A percentile compares a stretch with the other conserved stretches of the same genome.
phyloP scores from a whole-genome alignment of 1,140 invertebrate genomes.

The Anastatus disparis region DNA sequence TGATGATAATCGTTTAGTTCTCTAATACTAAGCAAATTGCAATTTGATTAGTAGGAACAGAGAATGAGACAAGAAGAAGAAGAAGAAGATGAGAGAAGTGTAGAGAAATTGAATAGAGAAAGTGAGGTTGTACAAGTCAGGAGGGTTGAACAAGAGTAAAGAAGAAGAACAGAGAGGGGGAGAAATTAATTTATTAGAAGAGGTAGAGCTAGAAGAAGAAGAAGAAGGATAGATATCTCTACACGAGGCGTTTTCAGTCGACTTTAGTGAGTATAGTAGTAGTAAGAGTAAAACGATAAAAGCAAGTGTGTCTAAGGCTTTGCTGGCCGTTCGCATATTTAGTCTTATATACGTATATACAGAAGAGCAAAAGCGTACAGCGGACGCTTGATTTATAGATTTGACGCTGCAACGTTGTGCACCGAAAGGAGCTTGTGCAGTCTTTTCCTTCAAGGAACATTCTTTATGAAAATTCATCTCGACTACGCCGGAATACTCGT shows the following conservation, averaged over 20 bases:
- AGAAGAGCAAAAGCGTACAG: neutral
- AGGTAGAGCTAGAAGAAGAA: neutral
- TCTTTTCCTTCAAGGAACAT: neutral
- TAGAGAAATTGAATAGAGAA: slow-evolving; percentile 1
- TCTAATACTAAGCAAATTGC: neutral
- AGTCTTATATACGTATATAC: too few relatives aligned
- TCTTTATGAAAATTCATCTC: slow-evolving; percentile 30
- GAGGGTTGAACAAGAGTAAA: neutral
- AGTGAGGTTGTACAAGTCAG: too few relatives aligned
- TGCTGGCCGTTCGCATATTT: neutral
- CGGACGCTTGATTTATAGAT: slow-evolving; percentile 15
- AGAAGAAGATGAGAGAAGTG: neutral
- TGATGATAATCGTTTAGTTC: neutral
- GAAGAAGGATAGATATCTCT: slow-evolving; percentile 4
- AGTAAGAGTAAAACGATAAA: neutral
- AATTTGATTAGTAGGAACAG: neutral
- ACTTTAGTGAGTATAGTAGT: neutral
- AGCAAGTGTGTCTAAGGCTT: neutral
- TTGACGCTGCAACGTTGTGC: neutral
- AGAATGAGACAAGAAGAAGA: neutral
- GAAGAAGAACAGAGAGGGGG: neutral
- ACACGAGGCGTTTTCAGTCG: neutral
- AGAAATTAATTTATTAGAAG: slow-evolving; percentile 30
- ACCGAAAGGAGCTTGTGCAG: neutral
- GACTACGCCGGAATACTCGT: neutral